Evolutionary conservation across 2,888 invertebrate species (phyloP), one percentile per base, ranked within the genome.

Genomic region (Phortica okadai): DNA sequence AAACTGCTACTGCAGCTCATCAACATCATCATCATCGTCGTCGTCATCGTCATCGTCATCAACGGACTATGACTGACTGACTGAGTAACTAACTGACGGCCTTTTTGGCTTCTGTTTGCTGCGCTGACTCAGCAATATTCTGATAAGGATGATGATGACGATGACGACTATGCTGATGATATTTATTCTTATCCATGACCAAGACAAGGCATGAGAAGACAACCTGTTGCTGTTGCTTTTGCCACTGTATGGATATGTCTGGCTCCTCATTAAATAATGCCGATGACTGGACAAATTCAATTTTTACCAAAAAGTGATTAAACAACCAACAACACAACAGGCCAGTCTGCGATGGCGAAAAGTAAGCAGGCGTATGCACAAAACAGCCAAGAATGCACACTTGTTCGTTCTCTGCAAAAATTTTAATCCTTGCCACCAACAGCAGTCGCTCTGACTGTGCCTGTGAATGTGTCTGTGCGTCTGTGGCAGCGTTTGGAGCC

Each of bases 201-300:
- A 62, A 10, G 5, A 7, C 14, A 11, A 42, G 14, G n/a, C n/a
- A n/a, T n/a, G n/a, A 11, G 6, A 33, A 54, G 11, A 7, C 70
- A 72, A 72, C 70, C 70, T 72, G 70, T 72, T 85, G 87, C 80
- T 62, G 78, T 86, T 84, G 80, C 67, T 84, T 85, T 78, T 73
- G 72, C 76, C 70, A 41, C 44, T n/a, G 62, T 25, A 21, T 11
- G 72, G 74, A 56, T 70, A 41, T 67, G 50, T 78, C 73, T 70
- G 80, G 33, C 25, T 21, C n/a, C 86, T 86, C 86, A 88, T 90
- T 90, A 88, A 90, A 89, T 85, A 88, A 84, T 88, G 89, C 88
- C 89, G 86, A 89, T 89, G 89, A 89, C 90, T 89, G 88, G 88
- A 89, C 89, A 88, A 85, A 84, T 89, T 85, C 79, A 82, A 73